Percentiles rank a stretch among this genome's conserved stretches.
These are phyloP conservation scores for Pterocles burchelli DNA, from an alignment of 2,113 vertebrate genomes.

Conservation along the genomic window DNA sequence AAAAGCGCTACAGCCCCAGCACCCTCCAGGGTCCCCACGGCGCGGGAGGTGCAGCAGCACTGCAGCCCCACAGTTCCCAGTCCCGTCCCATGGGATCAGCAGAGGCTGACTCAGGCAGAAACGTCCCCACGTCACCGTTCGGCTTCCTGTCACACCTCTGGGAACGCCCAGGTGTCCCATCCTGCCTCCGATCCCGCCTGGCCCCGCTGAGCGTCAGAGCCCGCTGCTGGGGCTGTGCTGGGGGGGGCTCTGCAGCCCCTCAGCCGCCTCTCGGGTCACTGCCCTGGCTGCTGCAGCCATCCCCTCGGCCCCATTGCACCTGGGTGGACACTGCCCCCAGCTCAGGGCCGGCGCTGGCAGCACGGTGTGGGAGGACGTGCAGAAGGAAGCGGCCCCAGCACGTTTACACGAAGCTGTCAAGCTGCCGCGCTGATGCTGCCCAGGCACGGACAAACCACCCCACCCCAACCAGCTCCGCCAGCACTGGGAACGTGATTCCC, in stretches of 20 bases:
- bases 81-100: neutral
- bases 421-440: slow-evolving; percentile 34
- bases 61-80: neutral
- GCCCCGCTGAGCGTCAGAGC: neutral
- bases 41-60: fast-evolving
- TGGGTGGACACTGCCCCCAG: neutral
- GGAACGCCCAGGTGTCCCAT: neutral
- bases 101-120: slow-evolving; percentile 25
- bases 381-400: slow-evolving; percentile 21
- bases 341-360: neutral
- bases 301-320: neutral
- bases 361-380: neutral
- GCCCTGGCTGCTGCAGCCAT: neutral
- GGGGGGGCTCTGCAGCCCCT: fast-evolving
- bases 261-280: neutral
- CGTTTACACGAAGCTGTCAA: slow-evolving; percentile 48
- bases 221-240: fast-evolving
- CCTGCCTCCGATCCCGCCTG: neutral
- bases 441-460: slow-evolving; percentile 24
- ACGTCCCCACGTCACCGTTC: neutral
- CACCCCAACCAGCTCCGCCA: neutral
- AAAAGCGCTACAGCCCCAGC: fast-evolving
- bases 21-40: neutral
- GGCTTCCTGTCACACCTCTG: neutral
- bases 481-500: neutral